Evolutionary conservation across 1,140 invertebrate genomes (phyloP).

Genomic region (Archegozetes longisetosus): DNA sequence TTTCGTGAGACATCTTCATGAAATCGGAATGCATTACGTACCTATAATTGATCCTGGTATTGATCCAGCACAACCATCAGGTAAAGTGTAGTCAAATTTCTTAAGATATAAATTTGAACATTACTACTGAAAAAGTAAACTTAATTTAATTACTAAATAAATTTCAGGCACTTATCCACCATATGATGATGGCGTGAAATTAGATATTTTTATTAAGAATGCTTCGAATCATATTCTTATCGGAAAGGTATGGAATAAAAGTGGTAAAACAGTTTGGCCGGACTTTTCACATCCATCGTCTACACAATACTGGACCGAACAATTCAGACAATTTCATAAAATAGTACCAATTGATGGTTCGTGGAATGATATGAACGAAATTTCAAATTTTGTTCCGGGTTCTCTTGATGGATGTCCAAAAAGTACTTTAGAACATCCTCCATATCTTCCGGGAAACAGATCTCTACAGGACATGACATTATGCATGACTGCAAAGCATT

Average conservation of each 20-base stretch:
- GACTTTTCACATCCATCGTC: slow-evolving; percentile 67
- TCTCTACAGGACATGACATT: slow-evolving; percentile 50
- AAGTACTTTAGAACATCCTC: slow-evolving; percentile 46
- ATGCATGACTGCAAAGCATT: slow-evolving; percentile 62
- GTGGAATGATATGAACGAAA: slow-evolving; percentile 43
- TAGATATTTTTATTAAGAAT: slow-evolving; percentile 26
- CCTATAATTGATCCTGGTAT: slow-evolving; percentile 26
- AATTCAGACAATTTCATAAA: slow-evolving; percentile 48
- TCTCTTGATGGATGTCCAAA: slow-evolving; percentile 33
- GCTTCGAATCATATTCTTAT: slow-evolving; percentile 18
- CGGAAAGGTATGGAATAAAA: slow-evolving; percentile 22
- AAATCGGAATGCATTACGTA: slow-evolving; percentile 28
- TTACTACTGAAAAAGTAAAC: no score
- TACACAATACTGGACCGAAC: slow-evolving; percentile 51
- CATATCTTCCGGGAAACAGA: slow-evolving; percentile 43
- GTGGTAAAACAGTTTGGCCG: slow-evolving; percentile 42
- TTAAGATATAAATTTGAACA: no score
- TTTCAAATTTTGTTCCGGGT: slow-evolving; percentile 22
- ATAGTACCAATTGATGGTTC: slow-evolving; percentile 52
- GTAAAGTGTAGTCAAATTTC: no score
- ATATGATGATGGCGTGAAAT: slow-evolving; percentile 24
- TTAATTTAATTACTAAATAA: no score
- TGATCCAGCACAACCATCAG: slow-evolving; percentile 19
- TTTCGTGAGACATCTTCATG: slow-evolving; percentile 29
- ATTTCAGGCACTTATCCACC: slow-evolving; percentile 24